phyloP scores from a whole-genome alignment of 1,140 invertebrate genomes.

The Trachymyrmex cornetzi region DNA sequence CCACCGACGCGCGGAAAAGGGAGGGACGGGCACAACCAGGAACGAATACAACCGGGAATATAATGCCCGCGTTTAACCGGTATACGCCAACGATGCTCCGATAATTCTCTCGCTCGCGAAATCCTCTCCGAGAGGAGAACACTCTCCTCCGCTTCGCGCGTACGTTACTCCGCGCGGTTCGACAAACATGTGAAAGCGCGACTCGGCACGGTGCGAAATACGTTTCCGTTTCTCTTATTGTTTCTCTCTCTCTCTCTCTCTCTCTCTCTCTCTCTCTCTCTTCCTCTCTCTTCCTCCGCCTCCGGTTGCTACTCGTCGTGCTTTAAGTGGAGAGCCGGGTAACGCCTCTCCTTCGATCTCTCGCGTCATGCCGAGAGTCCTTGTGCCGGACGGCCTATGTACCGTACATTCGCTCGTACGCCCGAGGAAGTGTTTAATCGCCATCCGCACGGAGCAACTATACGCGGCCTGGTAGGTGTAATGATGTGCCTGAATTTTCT shows the following conservation, averaged over 20 bases:
- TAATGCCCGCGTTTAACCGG: constrained; percentile 52
- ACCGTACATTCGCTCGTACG: constrained; percentile 66
- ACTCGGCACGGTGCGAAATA: constrained; percentile 40
- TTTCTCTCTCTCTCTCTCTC: constrained; percentile 20
- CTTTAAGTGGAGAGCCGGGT: constrained; percentile 73
- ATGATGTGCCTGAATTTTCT: constrained; percentile 72
- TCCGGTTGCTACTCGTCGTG: constrained; percentile 43
- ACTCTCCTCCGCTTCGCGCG: neutral
- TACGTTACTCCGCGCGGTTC: constrained; percentile 28
- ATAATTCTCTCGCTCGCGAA: constrained; percentile 9
- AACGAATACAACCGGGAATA: constrained; percentile 41
- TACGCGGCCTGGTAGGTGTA: constrained; percentile 74
- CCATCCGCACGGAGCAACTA: constrained; percentile 70
- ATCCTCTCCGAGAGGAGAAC: neutral
- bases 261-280: neutral
- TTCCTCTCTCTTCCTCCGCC: neutral
- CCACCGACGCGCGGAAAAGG: neutral
- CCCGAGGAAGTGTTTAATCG: constrained; percentile 73
- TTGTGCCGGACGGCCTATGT: constrained; percentile 68
- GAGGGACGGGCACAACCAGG: neutral
- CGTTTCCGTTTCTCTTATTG: constrained; percentile 47
- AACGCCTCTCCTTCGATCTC: constrained; percentile 78
- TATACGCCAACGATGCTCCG: constrained; percentile 42
- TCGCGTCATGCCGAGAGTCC: constrained; percentile 76
- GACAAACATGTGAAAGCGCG: constrained; percentile 67